Percentiles rank a stretch among this genome's conserved stretches.
Conservation (phyloP, 2,888 invertebrate species). For the Cylloceria caligata region DNA sequence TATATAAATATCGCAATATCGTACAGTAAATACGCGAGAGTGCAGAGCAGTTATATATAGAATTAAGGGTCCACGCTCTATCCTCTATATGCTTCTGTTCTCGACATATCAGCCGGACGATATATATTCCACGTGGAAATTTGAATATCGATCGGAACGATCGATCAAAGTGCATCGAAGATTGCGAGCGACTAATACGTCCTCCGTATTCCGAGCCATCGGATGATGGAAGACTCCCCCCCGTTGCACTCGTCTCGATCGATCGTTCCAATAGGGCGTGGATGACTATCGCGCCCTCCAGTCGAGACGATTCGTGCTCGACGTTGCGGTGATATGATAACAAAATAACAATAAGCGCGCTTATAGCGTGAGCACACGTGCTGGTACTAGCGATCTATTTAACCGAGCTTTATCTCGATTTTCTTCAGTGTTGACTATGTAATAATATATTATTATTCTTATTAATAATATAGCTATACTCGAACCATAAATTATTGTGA, state of each 20-base stretch:
- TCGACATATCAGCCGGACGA: constrained; percentile 39
- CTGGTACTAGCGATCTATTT: constrained; percentile 13
- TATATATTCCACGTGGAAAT: constrained; percentile 18
- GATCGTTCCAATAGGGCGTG: constrained; percentile 24
- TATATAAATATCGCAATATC: constrained; percentile 15
- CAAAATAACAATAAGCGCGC: constrained; percentile 32
- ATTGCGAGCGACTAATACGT: background rate
- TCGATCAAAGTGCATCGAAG: constrained; percentile 34
- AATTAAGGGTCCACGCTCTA: background rate
- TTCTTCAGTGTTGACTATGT: constrained; percentile 22
- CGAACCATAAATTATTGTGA: constrained; percentile 5
- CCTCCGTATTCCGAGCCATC: background rate
- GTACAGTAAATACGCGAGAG: constrained; percentile 29
- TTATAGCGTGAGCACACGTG: constrained; percentile 55
- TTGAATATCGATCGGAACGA: constrained; percentile 24
- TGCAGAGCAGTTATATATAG: background rate
- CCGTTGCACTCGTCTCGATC: constrained; percentile 35
- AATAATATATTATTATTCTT: constrained; percentile 12
- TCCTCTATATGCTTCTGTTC: constrained; percentile 15
- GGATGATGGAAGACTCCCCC: background rate
- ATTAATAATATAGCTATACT: constrained; percentile 9
- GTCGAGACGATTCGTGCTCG: constrained; percentile 17
- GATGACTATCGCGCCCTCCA: background rate
- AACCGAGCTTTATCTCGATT: constrained; percentile 18
- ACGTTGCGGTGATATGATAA: background rate